Conservation (phyloP, 2,113 vertebrate species). For the Phoenicopterus ruber region DNA sequence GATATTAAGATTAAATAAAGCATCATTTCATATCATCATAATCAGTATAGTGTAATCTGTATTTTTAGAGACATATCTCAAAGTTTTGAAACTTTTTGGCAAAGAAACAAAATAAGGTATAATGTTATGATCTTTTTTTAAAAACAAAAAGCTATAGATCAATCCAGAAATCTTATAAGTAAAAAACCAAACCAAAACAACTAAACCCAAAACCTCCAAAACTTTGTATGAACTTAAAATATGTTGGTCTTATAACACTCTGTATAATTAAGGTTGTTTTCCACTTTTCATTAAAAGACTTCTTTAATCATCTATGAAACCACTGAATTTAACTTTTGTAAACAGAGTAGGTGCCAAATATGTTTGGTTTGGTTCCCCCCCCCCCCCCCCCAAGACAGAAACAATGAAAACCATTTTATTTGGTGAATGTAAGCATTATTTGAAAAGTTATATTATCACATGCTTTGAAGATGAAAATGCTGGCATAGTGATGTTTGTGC, state of each 20-base stretch:
- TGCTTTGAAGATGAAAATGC: neutral
- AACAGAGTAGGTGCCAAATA: neutral
- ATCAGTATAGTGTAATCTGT: neutral
- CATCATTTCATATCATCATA: neutral
- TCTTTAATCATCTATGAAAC: neutral
- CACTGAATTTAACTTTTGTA: neutral
- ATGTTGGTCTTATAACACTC: neutral
- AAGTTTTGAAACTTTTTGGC: neutral
- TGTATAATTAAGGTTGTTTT: neutral
- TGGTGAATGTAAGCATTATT: neutral
- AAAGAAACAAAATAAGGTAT: neutral
- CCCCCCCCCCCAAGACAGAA: neutral
- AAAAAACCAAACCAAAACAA: neutral
- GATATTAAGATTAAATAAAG: neutral
- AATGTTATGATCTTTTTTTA: neutral
- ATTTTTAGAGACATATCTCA: neutral
- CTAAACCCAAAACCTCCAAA: neutral
- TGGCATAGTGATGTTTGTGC: neutral
- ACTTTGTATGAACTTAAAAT: neutral
- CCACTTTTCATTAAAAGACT: neutral
- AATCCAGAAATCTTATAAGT: neutral
- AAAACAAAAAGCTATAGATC: neutral
- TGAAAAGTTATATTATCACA: neutral
- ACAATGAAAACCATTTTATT: neutral
- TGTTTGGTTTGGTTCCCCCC: too few relatives aligned